Evolutionary conservation across 2,797 vertebrate genomes (phyloP).

Genomic region (Strix occidentalis): DNA sequence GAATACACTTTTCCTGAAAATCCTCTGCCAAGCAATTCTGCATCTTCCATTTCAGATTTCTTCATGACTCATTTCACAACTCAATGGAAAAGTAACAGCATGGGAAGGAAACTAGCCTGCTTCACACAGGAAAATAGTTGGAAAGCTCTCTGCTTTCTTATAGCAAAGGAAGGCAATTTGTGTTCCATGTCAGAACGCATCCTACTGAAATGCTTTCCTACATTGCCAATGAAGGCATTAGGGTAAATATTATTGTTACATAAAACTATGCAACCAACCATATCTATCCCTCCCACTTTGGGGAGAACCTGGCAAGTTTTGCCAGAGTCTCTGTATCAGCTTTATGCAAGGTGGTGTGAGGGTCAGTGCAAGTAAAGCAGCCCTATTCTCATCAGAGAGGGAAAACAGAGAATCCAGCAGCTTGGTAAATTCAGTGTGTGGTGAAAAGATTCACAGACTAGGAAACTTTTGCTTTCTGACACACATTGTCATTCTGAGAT

Average conservation of each 20-base stretch:
- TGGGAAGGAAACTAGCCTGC: neutral
- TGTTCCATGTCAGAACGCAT: neutral
- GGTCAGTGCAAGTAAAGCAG: no score
- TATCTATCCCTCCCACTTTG: accelerated
- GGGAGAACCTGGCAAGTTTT: neutral
- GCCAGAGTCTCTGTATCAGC: neutral
- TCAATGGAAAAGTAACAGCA: neutral
- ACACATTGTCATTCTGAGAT: neutral
- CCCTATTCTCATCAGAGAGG: neutral
- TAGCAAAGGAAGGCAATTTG: neutral
- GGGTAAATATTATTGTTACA: neutral
- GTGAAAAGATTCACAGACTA: neutral
- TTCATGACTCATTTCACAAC: neutral
- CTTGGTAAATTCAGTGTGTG: neutral
- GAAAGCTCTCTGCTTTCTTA: neutral
- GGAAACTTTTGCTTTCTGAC: neutral
- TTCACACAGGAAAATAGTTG: neutral
- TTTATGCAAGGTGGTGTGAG: neutral
- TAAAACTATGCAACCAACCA: neutral
- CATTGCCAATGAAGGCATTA: neutral
- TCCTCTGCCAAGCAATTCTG: neutral
- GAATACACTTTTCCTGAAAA: neutral
- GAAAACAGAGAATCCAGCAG: neutral
- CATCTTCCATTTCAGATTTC: neutral
- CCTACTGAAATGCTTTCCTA: neutral